These are phyloP conservation scores for Oreochromis niloticus DNA, from an alignment of 2,113 vertebrate genomes.

Conservation along the genomic window DNA sequence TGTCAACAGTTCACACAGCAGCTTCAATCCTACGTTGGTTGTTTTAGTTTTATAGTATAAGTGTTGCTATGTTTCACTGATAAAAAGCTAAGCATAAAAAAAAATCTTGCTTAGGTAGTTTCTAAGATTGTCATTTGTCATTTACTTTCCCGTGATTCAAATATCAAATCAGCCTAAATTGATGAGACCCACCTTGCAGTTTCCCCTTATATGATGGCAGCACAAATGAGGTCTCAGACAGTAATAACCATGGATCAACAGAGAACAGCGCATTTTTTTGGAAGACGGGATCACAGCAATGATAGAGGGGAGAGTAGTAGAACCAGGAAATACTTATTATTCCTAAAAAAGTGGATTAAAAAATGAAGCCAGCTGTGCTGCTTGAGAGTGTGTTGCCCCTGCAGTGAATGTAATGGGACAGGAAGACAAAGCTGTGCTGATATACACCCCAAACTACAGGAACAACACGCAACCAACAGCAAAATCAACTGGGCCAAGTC, in stretches of 20 bases:
- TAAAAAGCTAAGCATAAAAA: not conserved
- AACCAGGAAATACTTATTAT: not conserved
- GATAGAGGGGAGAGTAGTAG: not conserved
- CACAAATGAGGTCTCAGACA: not conserved
- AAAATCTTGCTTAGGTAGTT: not conserved
- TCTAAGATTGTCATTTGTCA: not conserved
- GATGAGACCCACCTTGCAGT: not conserved
- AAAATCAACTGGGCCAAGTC: not conserved
- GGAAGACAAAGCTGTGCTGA: not conserved
- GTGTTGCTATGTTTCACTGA: not conserved
- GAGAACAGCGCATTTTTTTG: not conserved
- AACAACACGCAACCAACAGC: not conserved
- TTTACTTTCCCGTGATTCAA: not conserved
- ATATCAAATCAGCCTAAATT: not conserved
- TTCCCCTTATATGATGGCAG: not conserved
- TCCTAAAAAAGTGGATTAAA: not conserved
- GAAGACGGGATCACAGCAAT: not conserved
- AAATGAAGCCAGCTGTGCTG: not conserved
- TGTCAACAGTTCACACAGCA: not conserved
- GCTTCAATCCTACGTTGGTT: not conserved
- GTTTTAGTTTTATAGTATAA: not conserved
- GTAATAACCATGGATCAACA: not conserved
- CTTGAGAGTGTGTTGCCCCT: not conserved
- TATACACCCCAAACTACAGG: not conserved
- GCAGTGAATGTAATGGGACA: not conserved